phyloP scores from a whole-genome alignment of 2,797 vertebrate genomes.

The Manis pentadactyla region DNA sequence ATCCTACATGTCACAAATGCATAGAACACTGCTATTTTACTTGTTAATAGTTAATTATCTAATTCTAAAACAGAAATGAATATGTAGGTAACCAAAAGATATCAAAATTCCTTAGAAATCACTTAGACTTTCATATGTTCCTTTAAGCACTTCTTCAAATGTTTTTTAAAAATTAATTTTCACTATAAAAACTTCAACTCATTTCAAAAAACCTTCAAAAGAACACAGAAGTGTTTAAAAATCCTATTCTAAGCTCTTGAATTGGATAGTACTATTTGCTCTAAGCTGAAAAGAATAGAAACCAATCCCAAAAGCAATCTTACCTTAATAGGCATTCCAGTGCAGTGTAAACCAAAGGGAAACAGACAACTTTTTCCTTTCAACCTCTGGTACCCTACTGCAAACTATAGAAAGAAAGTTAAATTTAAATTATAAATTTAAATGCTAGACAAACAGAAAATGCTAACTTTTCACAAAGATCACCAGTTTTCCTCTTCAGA shows the following conservation, averaged over 20 bases:
- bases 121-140: background rate
- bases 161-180: constrained; percentile 50
- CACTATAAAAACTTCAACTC: constrained; percentile 43
- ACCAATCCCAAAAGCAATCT: constrained; percentile 68
- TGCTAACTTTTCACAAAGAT: constrained; percentile 34
- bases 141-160: constrained; percentile 19
- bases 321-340: constrained; percentile 99
- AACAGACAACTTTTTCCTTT: constrained; percentile 97
- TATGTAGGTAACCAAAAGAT: background rate
- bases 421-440: constrained; percentile 66
- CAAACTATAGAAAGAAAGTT: constrained; percentile 89
- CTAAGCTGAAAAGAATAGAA: background rate
- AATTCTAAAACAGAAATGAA: constrained; percentile 37
- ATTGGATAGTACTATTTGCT: constrained; percentile 31
- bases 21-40: constrained; percentile 27
- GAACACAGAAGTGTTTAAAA: background rate
- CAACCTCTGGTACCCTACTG: constrained; percentile 94
- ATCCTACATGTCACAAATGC: background rate
- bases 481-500: background rate
- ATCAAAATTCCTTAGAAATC: constrained; percentile 42
- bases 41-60: background rate
- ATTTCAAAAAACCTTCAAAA: constrained; percentile 30
- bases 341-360: constrained; percentile 98
- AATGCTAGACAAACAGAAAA: rapidly evolving
- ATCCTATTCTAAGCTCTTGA: constrained; percentile 25